Evolutionary conservation across 2,888 invertebrate species (phyloP), one percentile per base, ranked within the genome.

Genomic region (Cephus nigrinus): DNA sequence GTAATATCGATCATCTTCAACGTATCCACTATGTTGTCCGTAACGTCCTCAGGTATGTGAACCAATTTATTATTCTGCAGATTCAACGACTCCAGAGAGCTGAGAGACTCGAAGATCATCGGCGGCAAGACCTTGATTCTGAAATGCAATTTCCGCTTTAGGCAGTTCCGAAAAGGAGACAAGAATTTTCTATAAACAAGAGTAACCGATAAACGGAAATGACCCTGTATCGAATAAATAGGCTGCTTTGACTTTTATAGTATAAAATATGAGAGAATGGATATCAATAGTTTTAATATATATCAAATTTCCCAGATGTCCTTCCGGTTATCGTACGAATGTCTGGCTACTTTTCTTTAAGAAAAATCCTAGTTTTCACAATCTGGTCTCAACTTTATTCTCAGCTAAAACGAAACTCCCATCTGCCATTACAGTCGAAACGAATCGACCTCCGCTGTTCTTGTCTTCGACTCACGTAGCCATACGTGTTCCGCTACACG

Each of bases 1-100:
- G 96, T 97, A 83, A 98, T 95, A 92, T 98, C 98, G 83, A 98
- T 95, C 80, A 97, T 96, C 85, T 96, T 94, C 15, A 98, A 93
- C 0, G 97, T 97, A 90, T 98, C 97, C 85, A 97, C 94, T 80
- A 98, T 95, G 30, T 96, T 96, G 89, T 97, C 97, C 94, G 97
- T 97, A 75, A 97, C 96, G 89, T 97, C 97, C 88, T 97, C 97
- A 0, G 96, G 94, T 84, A 98, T 95, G 84, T 96, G 95, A 83
- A 94, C 94, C 83, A 98, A 92, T 90, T 97, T 97, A 92, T 98
- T 98, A 91, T 97, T 97, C 91, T 97, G 97, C 79, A 98, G 93
- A 90, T 96, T 97, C 74, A 98, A 91, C 12, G 96, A 97, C 93
- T 98, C 97, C 92, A 98, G 92, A 2, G 97, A 97, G 92, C 97